phyloP scores from a whole-genome alignment of 2,888 invertebrate genomes.

The Drosophila quinaria region DNA sequence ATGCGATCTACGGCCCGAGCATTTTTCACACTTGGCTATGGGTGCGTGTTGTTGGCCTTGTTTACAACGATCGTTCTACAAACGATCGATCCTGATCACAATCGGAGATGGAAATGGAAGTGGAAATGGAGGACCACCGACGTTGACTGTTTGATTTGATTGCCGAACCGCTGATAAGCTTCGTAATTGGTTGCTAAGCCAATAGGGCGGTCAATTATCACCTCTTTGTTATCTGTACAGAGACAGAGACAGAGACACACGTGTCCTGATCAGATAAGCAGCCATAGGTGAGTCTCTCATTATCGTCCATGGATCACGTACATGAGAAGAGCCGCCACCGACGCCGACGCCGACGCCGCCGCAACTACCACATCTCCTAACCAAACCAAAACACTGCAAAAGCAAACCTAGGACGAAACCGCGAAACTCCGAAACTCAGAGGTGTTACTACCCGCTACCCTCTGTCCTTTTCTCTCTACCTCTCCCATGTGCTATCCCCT shows the following conservation, averaged over 20 bases:
- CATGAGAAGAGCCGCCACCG: constrained; percentile 63
- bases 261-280: constrained; percentile 70
- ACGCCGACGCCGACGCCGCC: constrained; percentile 38
- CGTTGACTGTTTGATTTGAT: constrained; percentile 67
- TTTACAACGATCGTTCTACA: constrained; percentile 21
- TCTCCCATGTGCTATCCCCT: background rate
- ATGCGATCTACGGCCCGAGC: constrained; percentile 42
- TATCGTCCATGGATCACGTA: constrained; percentile 56
- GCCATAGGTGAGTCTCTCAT: constrained; percentile 25
- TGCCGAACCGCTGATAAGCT: constrained; percentile 63
- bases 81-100: constrained; percentile 42
- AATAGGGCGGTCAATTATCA: constrained; percentile 82
- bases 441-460: constrained; percentile 45
- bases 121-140: constrained; percentile 52
- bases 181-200: constrained; percentile 76
- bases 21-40: constrained; percentile 70
- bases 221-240: constrained; percentile 74
- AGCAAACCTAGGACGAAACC: constrained; percentile 47
- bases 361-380: constrained; percentile 49
- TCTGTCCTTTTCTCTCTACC: background rate
- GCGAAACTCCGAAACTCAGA: constrained; percentile 39
- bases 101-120: constrained; percentile 32
- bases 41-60: constrained; percentile 54
- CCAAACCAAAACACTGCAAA: constrained; percentile 20
- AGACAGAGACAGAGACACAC: constrained; percentile 28